A percentile compares a stretch with the other conserved stretches of the same genome.
phyloP scores from a whole-genome alignment of 2,888 invertebrate species.

The Cheilosia vernalis region DNA sequence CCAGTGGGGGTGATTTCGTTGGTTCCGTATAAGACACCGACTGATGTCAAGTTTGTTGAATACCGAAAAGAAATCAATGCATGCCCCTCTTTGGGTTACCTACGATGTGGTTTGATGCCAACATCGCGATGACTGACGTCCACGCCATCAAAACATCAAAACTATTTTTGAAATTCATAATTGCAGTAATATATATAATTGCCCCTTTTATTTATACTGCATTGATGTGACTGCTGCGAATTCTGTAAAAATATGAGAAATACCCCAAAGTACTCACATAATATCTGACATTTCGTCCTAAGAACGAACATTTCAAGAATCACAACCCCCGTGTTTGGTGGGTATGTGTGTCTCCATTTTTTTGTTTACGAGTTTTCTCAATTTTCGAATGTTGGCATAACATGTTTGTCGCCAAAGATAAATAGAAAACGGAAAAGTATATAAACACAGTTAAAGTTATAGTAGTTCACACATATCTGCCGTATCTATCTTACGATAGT shows the following conservation, averaged over 20 bases:
- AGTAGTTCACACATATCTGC: conserved; percentile 44
- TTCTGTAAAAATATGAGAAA: background rate
- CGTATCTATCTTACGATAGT: background rate
- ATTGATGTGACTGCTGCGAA: background rate
- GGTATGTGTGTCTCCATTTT: background rate
- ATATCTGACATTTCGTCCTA: background rate
- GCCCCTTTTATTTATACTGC: conserved; percentile 10
- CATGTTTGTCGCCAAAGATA: conserved; percentile 35
- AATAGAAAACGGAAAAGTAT: conserved; percentile 18
- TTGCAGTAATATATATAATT: conserved; percentile 42
- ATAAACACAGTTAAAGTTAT: conserved; percentile 5
- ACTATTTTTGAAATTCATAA: conserved; percentile 18
- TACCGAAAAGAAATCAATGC: conserved; percentile 15
- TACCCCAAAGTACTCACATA: background rate
- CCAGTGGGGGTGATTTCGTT: conserved; percentile 51
- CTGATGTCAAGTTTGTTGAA: background rate
- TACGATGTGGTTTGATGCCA: conserved; percentile 11
- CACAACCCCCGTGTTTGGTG: conserved; percentile 1
- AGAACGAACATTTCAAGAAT: background rate
- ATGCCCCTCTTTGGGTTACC: conserved; percentile 19
- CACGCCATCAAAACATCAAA: conserved; percentile 26
- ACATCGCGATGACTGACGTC: conserved; percentile 21
- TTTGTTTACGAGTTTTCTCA: conserved; percentile 42
- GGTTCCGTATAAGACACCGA: conserved; percentile 3
- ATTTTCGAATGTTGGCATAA: conserved; percentile 40